Percentiles rank a stretch among this genome's conserved stretches.
Evolutionary conservation across 1,140 invertebrate genomes (phyloP).

Genomic region (Bombus consobrinus): DNA sequence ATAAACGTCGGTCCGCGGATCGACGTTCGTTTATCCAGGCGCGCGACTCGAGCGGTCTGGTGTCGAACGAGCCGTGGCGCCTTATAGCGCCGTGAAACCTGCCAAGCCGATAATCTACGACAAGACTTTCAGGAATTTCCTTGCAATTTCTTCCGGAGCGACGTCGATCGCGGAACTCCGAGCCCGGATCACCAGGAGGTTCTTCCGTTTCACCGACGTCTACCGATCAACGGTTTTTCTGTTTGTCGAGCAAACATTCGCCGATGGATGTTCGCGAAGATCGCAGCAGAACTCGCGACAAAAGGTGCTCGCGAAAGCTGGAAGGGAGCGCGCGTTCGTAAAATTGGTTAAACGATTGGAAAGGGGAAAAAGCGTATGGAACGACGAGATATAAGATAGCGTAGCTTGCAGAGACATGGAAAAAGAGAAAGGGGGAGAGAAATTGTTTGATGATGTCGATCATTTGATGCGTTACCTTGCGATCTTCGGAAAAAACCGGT

Average conservation of each 20-base stretch:
- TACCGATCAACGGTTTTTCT: background rate
- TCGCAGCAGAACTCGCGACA: background rate
- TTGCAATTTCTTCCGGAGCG: background rate
- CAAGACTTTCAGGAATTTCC: conserved; percentile 35
- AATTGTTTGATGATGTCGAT: conserved; percentile 24
- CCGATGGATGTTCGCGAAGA: too few species aligned
- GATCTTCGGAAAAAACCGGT: conserved; percentile 81
- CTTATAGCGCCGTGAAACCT: conserved; percentile 47
- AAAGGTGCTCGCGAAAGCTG: background rate
- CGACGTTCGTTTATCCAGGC: conserved; percentile 11
- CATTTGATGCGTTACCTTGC: conserved; percentile 75
- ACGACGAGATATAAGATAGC: background rate
- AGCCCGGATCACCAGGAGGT: too few species aligned
- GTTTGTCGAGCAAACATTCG: background rate
- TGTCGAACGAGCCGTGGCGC: conserved; percentile 24
- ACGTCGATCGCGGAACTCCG: background rate
- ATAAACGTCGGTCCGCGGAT: background rate
- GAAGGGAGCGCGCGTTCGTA: background rate
- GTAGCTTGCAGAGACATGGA: background rate
- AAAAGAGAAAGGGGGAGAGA: background rate
- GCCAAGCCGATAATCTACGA: conserved; percentile 49
- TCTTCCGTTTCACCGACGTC: background rate
- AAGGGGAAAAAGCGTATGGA: background rate
- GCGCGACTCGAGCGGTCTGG: conserved; percentile 11
- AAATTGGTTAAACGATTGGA: background rate